Conservation (phyloP, 2,113 vertebrate species). For the Prietella phreatophila region DNA sequence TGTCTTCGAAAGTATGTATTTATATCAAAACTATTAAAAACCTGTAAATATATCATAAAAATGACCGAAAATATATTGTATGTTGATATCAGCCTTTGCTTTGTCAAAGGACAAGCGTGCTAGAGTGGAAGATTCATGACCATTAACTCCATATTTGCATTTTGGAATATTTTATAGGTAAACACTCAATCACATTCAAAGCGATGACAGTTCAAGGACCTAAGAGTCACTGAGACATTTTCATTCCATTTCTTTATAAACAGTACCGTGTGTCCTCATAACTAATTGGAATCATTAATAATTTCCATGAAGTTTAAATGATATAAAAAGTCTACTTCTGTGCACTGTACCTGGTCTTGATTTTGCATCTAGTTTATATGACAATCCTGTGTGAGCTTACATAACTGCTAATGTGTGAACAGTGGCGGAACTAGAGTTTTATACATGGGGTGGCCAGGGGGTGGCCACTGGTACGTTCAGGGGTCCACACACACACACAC, state of each 20-base stretch:
- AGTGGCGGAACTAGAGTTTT: too few species aligned
- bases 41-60: conserved; percentile 49
- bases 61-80: conserved; percentile 38
- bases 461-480: too few species aligned
- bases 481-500: too few species aligned
- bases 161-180: conserved; percentile 60
- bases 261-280: neutral
- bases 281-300: conserved; percentile 27
- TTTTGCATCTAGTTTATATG: neutral
- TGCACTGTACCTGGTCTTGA: neutral
- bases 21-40: conserved; percentile 40
- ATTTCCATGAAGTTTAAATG: neutral
- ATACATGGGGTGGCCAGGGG: too few species aligned
- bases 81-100: conserved; percentile 49
- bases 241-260: conserved; percentile 37
- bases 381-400: neutral
- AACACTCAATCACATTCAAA: conserved; percentile 60
- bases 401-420: neutral
- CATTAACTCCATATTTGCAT: conserved; percentile 57
- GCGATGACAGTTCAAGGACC: conserved; percentile 58
- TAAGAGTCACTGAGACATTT: conserved; percentile 48
- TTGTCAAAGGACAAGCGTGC: conserved; percentile 53
- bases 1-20: conserved; percentile 12
- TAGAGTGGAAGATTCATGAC: conserved; percentile 58
- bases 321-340: neutral